Evolutionary conservation across 2,888 invertebrate genomes (phyloP), one percentile per base, ranked within the genome.

Genomic region (Eristalis pertinax): DNA sequence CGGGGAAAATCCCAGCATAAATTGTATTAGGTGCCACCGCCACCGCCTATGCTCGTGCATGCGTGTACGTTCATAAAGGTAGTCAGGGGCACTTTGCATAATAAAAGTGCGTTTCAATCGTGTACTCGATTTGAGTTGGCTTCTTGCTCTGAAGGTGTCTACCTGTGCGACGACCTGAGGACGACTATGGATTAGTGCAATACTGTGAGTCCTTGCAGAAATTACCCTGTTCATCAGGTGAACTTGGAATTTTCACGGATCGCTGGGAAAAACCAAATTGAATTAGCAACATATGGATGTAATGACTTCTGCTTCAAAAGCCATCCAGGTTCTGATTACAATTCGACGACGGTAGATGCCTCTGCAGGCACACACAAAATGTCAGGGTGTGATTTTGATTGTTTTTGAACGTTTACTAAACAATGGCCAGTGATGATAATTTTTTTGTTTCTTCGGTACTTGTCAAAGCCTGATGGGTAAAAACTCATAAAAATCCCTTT

Each of bases 1-100:
- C 60, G 26, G 70, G 84, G 84, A 76, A 84, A 76, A 62, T 76
- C 84, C 84, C 84, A 60, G n/a, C 76, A 84, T 84, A 84, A 84
- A 84, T 41, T 63, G 62, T 29, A 72, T 56, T 72, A 58, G 60
- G 22, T 65, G 64, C 60, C 60, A 60, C 60, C 60, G 56, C 56
- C 56, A 79, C 73, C 69, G 69, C 69, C 60, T 73, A 58, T 15
- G 64, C 26, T 8, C 13, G 32, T 15, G n/a, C 19, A 60, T 7
- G 7, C 1, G 50, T 50, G 50, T 7, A 64, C 43, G 74, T 84
- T 70, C 84, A 78, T 69, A 69, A 73, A 84, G 74, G 11, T 43
- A 63, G 60, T 74, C 65, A 68, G 38, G 72, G 80, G 76, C 73
- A 68, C 80, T 84, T 84, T 84, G 72, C 84, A 84, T 84, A 84